Evolutionary conservation across 2,113 vertebrate genomes (phyloP).

Genomic region (Gopherus evgoodei): DNA sequence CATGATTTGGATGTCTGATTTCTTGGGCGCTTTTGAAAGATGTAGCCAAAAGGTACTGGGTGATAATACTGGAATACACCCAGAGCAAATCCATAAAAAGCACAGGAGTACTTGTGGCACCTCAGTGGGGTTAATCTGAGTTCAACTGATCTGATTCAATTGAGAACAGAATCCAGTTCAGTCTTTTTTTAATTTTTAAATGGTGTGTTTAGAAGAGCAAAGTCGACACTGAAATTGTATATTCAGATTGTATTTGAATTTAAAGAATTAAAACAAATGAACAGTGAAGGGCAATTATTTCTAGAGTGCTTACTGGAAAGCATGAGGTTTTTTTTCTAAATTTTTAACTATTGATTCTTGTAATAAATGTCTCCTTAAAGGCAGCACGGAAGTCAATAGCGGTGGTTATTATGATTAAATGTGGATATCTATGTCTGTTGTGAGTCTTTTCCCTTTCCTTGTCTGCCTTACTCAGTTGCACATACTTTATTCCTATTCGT

Average conservation of each 20-base stretch:
- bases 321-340: constrained; percentile 21
- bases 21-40: not conserved
- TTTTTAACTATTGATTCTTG: constrained; percentile 75
- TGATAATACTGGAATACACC: not conserved
- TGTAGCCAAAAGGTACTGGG: not conserved
- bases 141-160: constrained; percentile 21
- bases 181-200: not conserved
- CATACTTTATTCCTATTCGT: accelerated
- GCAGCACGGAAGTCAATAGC: constrained; percentile 75
- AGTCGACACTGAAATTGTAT: constrained; percentile 58
- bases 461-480: not conserved
- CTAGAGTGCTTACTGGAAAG: constrained; percentile 70
- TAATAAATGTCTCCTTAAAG: constrained; percentile 76
- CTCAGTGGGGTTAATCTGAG: not conserved
- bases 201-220: constrained; percentile 51
- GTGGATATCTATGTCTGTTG: not conserved
- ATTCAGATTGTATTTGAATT: constrained; percentile 66
- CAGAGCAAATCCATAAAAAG: not conserved
- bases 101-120: too few relatives aligned
- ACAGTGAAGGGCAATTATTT: constrained; percentile 67
- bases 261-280: constrained; percentile 66
- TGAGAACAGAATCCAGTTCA: not conserved
- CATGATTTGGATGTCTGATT: not conserved
- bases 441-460: not conserved
- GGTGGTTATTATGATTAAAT: constrained; percentile 75